Conservation (phyloP, 2,888 invertebrate genomes). For the Cephonodes hylas region DNA sequence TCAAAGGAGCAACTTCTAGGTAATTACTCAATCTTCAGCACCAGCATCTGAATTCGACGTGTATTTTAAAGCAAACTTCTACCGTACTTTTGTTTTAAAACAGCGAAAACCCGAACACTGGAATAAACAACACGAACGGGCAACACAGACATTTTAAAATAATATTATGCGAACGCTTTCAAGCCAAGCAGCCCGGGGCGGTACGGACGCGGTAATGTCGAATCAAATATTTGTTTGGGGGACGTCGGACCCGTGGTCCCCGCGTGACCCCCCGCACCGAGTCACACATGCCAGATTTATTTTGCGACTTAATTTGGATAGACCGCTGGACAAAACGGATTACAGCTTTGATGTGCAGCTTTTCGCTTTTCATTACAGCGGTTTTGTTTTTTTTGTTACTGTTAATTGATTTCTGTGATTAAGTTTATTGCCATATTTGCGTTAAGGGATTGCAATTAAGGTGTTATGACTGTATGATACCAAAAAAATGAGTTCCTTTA, state of each 20-base stretch:
- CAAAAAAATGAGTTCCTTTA: no score
- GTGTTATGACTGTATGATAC: no score
- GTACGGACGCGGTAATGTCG: slow-evolving; percentile 14
- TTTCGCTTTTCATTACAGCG: neutral
- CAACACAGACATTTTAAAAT: slow-evolving; percentile 3
- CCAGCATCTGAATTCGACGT: neutral
- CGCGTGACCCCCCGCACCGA: neutral
- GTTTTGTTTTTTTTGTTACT: neutral
- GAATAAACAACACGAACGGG: neutral
- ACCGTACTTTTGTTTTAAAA: neutral
- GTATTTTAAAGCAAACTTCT: neutral
- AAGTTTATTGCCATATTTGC: no score
- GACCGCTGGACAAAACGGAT: neutral
- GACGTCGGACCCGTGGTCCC: neutral
- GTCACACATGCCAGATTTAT: neutral
- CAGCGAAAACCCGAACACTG: neutral
- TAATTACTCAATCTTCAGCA: neutral
- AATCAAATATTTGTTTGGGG: slow-evolving; percentile 16
- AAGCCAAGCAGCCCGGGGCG: neutral
- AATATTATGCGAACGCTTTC: slow-evolving; percentile 4
- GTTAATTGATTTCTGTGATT: no score
- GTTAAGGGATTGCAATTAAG: no score
- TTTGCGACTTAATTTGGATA: neutral
- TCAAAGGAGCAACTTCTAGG: neutral
- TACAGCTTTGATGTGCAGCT: neutral